A percentile compares a stretch with the other conserved stretches of the same genome.
Conservation (phyloP, 1,140 invertebrate genomes). For the Zaprionus kolodkinae region DNA sequence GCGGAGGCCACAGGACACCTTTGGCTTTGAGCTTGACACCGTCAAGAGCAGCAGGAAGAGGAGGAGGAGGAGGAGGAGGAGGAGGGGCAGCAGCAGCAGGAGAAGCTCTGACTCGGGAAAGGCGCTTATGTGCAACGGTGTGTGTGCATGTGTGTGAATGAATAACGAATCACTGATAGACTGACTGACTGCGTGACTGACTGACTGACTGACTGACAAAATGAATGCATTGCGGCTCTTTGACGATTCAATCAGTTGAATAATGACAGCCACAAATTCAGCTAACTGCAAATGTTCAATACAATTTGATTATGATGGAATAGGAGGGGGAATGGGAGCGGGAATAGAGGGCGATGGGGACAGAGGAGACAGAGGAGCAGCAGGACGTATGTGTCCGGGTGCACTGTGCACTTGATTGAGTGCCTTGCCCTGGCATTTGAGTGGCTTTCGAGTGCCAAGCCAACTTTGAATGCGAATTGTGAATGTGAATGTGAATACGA, state of each 20-base stretch:
- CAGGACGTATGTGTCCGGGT: slow-evolving; percentile 10
- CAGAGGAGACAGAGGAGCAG: slow-evolving; percentile 1
- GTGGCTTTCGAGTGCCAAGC: slow-evolving; percentile 71
- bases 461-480: slow-evolving; percentile 39
- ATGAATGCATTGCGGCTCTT: slow-evolving; percentile 52
- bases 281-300: slow-evolving; percentile 81
- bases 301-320: slow-evolving; percentile 76
- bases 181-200: slow-evolving; percentile 46
- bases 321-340: not conserved
- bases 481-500: slow-evolving; percentile 45
- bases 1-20: slow-evolving; percentile 43
- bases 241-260: slow-evolving; percentile 75
- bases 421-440: slow-evolving; percentile 78
- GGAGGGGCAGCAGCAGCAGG: not conserved
- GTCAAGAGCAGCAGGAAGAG: not conserved
- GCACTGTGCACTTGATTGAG: slow-evolving; percentile 73
- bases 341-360: not conserved
- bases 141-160: slow-evolving; percentile 32
- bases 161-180: slow-evolving; percentile 42
- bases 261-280: slow-evolving; percentile 70
- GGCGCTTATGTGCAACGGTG: slow-evolving; percentile 36
- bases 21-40: slow-evolving; percentile 40
- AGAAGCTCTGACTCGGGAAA: slow-evolving; percentile 5
- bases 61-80: not conserved
- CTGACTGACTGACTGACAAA: slow-evolving; percentile 59